A percentile compares a stretch with the other conserved stretches of the same genome.
These are phyloP conservation scores for Malurus cyaneus DNA, from an alignment of 2,113 vertebrate genomes.

Conservation along the genomic window DNA sequence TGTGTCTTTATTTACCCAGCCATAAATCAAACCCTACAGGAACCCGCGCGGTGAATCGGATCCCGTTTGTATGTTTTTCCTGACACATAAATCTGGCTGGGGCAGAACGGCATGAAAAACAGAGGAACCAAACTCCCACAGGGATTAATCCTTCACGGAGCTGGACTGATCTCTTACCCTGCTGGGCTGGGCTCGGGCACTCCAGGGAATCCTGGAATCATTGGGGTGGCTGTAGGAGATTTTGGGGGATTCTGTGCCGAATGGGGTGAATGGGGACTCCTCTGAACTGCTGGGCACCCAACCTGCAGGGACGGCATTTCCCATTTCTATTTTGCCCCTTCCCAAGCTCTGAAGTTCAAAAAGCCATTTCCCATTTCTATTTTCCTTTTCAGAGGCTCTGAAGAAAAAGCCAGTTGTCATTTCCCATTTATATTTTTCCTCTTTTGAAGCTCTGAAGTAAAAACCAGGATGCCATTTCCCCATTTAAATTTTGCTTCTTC, in stretches of 20 bases:
- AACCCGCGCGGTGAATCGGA: conserved; percentile 78
- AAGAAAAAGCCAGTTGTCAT: not conserved
- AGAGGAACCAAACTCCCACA: conserved; percentile 72
- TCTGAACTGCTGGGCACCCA: not conserved
- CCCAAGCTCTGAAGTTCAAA: not conserved
- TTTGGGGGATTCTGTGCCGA: not conserved
- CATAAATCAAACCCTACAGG: conserved; percentile 76
- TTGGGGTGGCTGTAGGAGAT: not conserved
- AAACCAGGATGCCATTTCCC: not conserved
- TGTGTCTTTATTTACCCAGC: conserved; percentile 79
- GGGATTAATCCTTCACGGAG: conserved; percentile 73
- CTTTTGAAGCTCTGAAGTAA: not conserved
- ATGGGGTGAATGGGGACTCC: not conserved
- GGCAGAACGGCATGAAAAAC: conserved; percentile 76
- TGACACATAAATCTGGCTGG: conserved; percentile 82
- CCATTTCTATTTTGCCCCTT: fast-evolving
- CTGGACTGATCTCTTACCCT: conserved; percentile 69
- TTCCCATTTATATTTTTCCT: fast-evolving
- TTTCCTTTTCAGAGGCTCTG: not conserved
- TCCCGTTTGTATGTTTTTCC: conserved; percentile 83
- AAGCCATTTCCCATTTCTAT: fast-evolving
- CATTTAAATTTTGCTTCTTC: fast-evolving
- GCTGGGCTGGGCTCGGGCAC: conserved; percentile 31
- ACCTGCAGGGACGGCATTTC: not conserved
- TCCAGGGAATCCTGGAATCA: not conserved